A percentile compares a stretch with the other conserved stretches of the same genome.
Evolutionary conservation across 53 echinoderm and acorn worm species (phyloP).

Genomic region (Mesocentrotus franciscanus): DNA sequence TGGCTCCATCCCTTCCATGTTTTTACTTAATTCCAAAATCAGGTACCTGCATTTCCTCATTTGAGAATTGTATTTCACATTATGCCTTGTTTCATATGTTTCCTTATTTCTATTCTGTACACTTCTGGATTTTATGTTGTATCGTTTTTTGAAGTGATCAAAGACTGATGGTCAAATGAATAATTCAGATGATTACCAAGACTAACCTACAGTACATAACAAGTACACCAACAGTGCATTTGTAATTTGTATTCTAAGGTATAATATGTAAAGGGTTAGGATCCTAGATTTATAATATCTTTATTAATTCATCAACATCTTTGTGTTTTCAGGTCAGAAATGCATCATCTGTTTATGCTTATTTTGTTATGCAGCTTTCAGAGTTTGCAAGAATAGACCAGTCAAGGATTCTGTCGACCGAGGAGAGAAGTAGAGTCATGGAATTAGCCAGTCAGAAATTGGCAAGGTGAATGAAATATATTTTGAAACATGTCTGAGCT

Average conservation of each 20-base stretch:
- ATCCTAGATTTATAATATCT: too few species aligned
- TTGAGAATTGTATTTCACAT: not conserved
- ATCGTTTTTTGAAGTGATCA: too few species aligned
- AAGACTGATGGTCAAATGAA: too few species aligned
- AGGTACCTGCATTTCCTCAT: not conserved
- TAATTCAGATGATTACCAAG: too few species aligned
- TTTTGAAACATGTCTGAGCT: not conserved
- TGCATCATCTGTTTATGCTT: not conserved
- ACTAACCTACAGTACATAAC: too few species aligned
- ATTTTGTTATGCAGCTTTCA: conserved; percentile 59
- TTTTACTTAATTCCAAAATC: too few species aligned
- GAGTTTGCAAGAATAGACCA: conserved; percentile 68
- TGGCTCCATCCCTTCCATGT: too few species aligned
- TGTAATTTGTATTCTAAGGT: too few species aligned
- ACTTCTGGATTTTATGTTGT: too few species aligned
- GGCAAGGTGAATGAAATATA: conserved; percentile 23
- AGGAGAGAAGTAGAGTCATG: conserved; percentile 22
- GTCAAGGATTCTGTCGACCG: conserved; percentile 28
- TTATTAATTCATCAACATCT: not conserved
- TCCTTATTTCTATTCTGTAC: too few species aligned
- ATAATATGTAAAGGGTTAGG: too few species aligned
- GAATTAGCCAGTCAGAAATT: conserved; percentile 38
- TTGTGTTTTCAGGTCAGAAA: not conserved
- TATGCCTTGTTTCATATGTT: not conserved
- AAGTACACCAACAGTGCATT: too few species aligned